A percentile compares a stretch with the other conserved stretches of the same genome.
phyloP scores from a whole-genome alignment of 2,888 invertebrate genomes.

The Drosophila conformis region DNA sequence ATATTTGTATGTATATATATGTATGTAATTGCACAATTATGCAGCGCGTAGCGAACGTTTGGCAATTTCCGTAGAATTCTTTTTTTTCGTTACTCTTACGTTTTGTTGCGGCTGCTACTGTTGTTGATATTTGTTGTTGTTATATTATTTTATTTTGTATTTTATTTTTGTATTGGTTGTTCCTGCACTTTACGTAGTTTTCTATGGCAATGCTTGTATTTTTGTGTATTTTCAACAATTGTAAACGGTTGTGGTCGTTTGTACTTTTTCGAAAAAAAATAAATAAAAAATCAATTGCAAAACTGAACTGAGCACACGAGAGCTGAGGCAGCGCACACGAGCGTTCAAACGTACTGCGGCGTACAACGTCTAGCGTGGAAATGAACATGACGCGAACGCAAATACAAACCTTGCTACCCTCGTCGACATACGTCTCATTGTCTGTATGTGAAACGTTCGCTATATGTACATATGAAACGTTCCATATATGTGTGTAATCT shows the following conservation, averaged over 20 bases:
- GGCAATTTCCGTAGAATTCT: conserved; percentile 51
- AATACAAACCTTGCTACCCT: conserved; percentile 52
- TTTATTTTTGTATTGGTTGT: conserved; percentile 19
- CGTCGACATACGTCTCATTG: conserved; percentile 7
- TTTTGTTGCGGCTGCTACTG: conserved; percentile 49
- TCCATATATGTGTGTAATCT: background rate
- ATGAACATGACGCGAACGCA: conserved; percentile 56
- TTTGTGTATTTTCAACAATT: conserved; percentile 43
- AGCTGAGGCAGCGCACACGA: conserved; percentile 65
- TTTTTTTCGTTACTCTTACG: conserved; percentile 56
- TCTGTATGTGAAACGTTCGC: background rate
- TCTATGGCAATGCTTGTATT: conserved; percentile 46
- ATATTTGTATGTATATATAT: conserved; percentile 23
- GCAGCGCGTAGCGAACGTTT: conserved; percentile 70
- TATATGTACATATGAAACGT: too few species aligned
- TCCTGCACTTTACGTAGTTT: conserved; percentile 47
- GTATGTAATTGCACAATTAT: conserved; percentile 75
- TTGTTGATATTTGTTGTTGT: conserved; percentile 42
- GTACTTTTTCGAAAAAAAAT: conserved; percentile 55
- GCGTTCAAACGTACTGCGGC: conserved; percentile 66
- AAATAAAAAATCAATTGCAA: conserved; percentile 69
- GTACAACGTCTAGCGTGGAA: conserved; percentile 71
- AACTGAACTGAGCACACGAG: conserved; percentile 68
- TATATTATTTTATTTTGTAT: conserved; percentile 38
- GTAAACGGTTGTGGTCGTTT: conserved; percentile 40